Conservation (phyloP, 1,140 invertebrate genomes). For the Aradophagus sp. region DNA sequence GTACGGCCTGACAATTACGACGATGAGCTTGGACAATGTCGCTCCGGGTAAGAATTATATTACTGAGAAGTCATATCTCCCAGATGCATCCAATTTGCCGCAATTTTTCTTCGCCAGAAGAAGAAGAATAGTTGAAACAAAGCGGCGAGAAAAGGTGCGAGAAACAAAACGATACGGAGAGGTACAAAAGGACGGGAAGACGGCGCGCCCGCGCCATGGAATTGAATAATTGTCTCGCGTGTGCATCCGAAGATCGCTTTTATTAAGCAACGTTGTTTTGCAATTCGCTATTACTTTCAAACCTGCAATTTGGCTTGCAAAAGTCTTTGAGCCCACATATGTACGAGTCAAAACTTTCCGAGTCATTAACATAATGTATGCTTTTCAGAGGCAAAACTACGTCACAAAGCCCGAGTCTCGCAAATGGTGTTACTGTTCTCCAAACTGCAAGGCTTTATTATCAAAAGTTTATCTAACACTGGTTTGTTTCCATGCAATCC, state of each 20-base stretch:
- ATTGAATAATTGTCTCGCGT: constrained; percentile 25
- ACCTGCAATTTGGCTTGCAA: constrained; percentile 40
- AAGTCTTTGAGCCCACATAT: constrained; percentile 40
- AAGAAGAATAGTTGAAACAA: constrained; percentile 1
- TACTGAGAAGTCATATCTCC: constrained; percentile 20
- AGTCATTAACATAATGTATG: constrained; percentile 50
- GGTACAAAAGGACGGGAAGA: background rate
- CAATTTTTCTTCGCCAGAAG: constrained; percentile 8
- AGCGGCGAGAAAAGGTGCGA: background rate
- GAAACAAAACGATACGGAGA: background rate
- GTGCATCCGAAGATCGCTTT: constrained; percentile 12
- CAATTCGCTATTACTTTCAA: constrained; percentile 28
- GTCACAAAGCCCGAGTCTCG: constrained; percentile 62
- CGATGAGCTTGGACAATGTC: constrained; percentile 65
- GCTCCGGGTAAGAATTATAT: constrained; percentile 65
- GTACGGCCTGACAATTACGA: constrained; percentile 67
- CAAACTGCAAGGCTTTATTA: constrained; percentile 67
- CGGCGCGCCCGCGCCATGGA: background rate
- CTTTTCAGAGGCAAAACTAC: constrained; percentile 65
- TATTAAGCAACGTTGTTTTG: constrained; percentile 24
- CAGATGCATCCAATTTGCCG: constrained; percentile 33
- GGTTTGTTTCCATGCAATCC: constrained; percentile 71
- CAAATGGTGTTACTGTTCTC: constrained; percentile 71
- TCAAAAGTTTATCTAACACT: constrained; percentile 62
- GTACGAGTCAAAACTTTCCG: constrained; percentile 28